Base-by-base conservation (phyloP, 2,113 vertebrate species). In the Pollachius pollachius region DNA sequence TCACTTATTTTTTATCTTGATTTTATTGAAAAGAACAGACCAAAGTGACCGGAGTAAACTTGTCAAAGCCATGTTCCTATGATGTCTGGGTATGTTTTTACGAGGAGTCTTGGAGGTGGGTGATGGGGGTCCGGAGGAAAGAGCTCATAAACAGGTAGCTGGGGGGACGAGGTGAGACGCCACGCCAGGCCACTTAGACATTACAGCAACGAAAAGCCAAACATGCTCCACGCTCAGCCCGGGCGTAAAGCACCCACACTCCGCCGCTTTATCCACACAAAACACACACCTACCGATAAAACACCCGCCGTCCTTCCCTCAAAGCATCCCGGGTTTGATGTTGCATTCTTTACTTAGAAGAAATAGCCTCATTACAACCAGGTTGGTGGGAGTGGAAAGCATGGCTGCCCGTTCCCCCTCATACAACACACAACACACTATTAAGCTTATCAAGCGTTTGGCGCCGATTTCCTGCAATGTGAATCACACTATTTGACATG, bases 1-100 rank as follows among this genome's bases (percentile, higher is more conserved):
- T 95, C 92, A 91, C 91, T 93, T 94, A 96, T 95, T 96, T 96
- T 96, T 95, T 94, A 91, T 92, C 93, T 90, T 93, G 95, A 96
- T 95, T 96, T 96, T 96, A 95, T 95, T 96, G 88, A 92, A 88
- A 92, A 85, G 90, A 88, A 87, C 88, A 80, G 76, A 85, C 87
- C 85, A 77, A 84, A 64, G 84, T 89, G 74, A 89, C 71, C 87
- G 84, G 76, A 77, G 68, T 85, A 80, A 93, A 91, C 83, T 80
- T 84, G 67, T 82, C 84, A 76, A 87, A 89, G 83, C 85, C 85
- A 70, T 90, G 91, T 92, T 93, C 94, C 91, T 78, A 86, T 82
- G 81, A 79, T 85, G 91, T 89, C 89, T 81, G 89, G 90, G 81
- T 86, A 93, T 91, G 91, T 94, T 95, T 95, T 93, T 95, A 96